These are phyloP conservation scores for Amazona vittata DNA, from an alignment of 2,113 vertebrate species.

Conservation along the genomic window DNA sequence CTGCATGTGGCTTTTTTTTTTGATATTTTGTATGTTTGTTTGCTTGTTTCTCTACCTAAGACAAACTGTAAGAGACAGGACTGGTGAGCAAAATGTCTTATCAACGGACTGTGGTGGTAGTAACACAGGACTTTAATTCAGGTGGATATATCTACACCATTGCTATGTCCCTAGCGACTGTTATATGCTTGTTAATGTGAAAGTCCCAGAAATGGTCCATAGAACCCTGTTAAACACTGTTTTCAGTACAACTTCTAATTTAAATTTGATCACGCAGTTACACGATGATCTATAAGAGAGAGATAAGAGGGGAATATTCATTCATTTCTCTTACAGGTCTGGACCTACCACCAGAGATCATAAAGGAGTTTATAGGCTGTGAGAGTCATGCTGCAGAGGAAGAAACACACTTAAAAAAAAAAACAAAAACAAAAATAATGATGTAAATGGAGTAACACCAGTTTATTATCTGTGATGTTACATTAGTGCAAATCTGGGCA, in stretches of 20 bases:
- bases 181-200: background rate
- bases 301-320: background rate
- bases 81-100: background rate
- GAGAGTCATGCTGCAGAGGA: background rate
- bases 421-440: background rate
- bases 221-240: background rate
- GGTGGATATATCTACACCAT: background rate
- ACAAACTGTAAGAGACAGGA: background rate
- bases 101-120: background rate
- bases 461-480: background rate
- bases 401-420: background rate
- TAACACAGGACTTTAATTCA: background rate
- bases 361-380: background rate
- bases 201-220: background rate
- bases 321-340: background rate
- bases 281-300: background rate
- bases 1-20: background rate
- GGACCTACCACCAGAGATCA: background rate
- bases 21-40: background rate
- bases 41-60: background rate
- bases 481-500: background rate
- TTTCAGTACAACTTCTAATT: background rate
- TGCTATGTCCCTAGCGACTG: background rate
- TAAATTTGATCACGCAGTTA: background rate
- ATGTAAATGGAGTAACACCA: background rate